phyloP scores from a whole-genome alignment of 1,140 invertebrate species.

The Lepidotrigona ventralis region DNA sequence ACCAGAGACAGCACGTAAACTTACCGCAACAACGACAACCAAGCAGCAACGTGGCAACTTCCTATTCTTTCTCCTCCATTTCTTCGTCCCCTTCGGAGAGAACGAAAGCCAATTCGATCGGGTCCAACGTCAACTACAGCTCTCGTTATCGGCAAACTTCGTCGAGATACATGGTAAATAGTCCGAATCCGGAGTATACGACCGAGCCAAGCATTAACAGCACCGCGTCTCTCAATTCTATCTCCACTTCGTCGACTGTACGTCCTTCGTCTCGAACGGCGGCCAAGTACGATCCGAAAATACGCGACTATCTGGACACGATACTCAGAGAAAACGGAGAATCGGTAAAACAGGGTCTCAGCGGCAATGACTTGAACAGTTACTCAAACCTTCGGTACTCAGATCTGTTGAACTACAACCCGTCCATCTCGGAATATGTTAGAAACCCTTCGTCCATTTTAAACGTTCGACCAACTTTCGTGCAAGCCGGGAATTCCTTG shows the following conservation, averaged over 20 bases:
- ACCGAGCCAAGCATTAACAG: slow-evolving; percentile 15
- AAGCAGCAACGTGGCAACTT: background rate
- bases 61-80: background rate
- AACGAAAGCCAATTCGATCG: background rate
- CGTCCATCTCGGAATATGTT: slow-evolving; percentile 78
- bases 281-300: slow-evolving; percentile 59
- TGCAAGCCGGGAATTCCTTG: slow-evolving; percentile 76
- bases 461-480: slow-evolving; percentile 77
- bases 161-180: slow-evolving; percentile 69
- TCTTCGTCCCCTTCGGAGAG: background rate
- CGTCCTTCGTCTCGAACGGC: slow-evolving; percentile 44
- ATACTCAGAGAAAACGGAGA: slow-evolving; percentile 46
- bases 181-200: slow-evolving; percentile 72
- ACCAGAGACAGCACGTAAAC: slow-evolving; percentile 32
- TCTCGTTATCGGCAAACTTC: background rate
- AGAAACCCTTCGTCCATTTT: slow-evolving; percentile 77
- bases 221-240: background rate
- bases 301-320: slow-evolving; percentile 65
- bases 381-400: slow-evolving; percentile 67
- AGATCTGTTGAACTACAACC: slow-evolving; percentile 75
- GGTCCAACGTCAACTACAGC: slow-evolving; percentile 2
- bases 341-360: slow-evolving; percentile 2
- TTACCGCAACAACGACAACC: slow-evolving; percentile 29
- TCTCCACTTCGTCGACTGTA: slow-evolving; percentile 19
- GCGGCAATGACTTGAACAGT: slow-evolving; percentile 37